phyloP scores from a whole-genome alignment of 2,797 vertebrate genomes.

The Pangasius larnaudii region DNA sequence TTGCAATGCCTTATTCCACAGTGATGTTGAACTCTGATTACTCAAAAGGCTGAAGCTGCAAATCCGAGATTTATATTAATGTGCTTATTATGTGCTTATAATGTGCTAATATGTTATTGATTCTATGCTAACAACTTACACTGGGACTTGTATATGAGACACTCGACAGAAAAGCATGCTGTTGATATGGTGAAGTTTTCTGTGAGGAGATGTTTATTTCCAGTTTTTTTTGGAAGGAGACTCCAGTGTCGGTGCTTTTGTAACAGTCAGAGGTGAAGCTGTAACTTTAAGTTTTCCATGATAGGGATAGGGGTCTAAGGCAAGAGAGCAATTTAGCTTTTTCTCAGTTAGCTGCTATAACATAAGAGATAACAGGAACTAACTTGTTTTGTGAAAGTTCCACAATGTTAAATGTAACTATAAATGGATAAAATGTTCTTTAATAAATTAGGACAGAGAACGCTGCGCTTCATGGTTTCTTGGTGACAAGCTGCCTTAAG shows the following conservation, averaged over 20 bases:
- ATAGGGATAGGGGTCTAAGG: background rate
- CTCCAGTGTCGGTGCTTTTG: too few relatives aligned
- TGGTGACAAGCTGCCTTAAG: too few relatives aligned
- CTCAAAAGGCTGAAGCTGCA: background rate
- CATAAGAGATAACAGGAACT: background rate
- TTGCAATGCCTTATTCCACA: background rate
- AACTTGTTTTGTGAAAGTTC: too few relatives aligned
- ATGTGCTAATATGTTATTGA: background rate
- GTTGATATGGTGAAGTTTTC: background rate
- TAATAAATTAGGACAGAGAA: background rate
- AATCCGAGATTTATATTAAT: background rate
- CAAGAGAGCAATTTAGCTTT: background rate
- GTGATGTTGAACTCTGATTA: background rate
- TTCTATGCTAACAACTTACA: background rate
- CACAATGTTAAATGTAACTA: too few relatives aligned
- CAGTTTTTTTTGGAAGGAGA: background rate
- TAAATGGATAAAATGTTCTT: background rate
- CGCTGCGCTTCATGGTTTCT: background rate
- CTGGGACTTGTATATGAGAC: too few relatives aligned
- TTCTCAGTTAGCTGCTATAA: background rate
- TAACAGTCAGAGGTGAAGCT: too few relatives aligned
- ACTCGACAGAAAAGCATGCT: too few relatives aligned
- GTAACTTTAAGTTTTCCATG: too few relatives aligned
- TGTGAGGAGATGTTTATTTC: background rate
- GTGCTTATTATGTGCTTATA: too few relatives aligned